phyloP scores from a whole-genome alignment of 2,113 vertebrate genomes.

The Malurus melanocephalus region DNA sequence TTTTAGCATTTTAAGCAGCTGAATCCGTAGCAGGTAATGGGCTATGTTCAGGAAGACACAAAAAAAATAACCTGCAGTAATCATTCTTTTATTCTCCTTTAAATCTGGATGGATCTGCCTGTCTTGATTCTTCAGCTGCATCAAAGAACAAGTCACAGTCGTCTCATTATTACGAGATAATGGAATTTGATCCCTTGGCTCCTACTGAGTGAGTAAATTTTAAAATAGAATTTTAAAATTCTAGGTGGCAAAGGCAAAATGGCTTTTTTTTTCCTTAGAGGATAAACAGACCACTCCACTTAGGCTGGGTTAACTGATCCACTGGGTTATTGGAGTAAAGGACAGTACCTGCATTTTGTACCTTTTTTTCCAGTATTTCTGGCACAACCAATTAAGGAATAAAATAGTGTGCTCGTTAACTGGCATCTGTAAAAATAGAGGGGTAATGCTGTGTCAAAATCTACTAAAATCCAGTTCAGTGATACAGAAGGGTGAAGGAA shows the following conservation, averaged over 20 bases:
- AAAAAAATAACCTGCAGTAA: neutral
- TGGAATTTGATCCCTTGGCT: constrained; percentile 81
- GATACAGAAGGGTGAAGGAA: neutral
- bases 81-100: neutral
- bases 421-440: neutral
- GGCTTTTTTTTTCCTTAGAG: neutral
- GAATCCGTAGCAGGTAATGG: neutral
- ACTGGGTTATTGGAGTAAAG: neutral
- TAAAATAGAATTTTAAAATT: neutral
- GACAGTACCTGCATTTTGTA: neutral
- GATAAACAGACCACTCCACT: neutral
- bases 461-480: neutral
- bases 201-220: constrained; percentile 75
- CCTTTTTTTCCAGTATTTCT: neutral
- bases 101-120: neutral
- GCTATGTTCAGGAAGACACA: neutral
- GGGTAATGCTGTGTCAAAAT: neutral
- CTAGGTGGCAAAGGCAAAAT: neutral
- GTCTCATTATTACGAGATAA: constrained; percentile 73
- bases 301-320: neutral
- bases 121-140: constrained; percentile 17
- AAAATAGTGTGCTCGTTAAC: neutral
- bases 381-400: neutral
- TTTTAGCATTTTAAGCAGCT: neutral
- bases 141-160: constrained; percentile 54